A percentile compares a stretch with the other conserved stretches of the same genome.
These are phyloP conservation scores for Abscondita cerata DNA, from an alignment of 2,888 invertebrate species.

Conservation along the genomic window DNA sequence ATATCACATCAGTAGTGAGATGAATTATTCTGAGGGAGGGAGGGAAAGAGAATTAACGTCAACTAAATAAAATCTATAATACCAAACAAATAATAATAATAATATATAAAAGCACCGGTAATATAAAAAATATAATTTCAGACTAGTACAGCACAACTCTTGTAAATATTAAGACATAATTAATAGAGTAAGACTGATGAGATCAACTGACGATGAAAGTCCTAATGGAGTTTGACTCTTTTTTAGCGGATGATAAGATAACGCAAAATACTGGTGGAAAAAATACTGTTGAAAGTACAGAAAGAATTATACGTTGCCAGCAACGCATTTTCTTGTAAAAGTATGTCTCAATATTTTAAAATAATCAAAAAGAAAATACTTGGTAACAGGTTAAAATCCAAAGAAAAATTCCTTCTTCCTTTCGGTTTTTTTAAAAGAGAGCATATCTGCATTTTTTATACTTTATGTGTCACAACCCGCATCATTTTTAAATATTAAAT, in stretches of 20 bases:
- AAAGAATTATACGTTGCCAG: no score
- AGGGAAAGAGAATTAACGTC: conserved; percentile 19
- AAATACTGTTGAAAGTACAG: no score
- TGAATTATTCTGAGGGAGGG: no score
- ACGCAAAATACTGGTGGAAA: no score
- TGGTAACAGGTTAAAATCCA: conserved; percentile 46
- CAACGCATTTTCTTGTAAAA: background rate
- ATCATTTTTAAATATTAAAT: conserved; percentile 50
- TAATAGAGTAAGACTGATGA: background rate
- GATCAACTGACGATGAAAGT: conserved; percentile 7
- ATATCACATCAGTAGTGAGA: conserved; percentile 39
- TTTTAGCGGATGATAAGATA: no score
- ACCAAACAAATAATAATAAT: conserved; percentile 31
- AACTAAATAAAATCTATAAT: conserved; percentile 30
- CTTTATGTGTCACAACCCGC: conserved; percentile 54
- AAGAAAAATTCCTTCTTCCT: conserved; percentile 47
- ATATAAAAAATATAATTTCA: conserved; percentile 44
- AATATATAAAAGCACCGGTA: conserved; percentile 43
- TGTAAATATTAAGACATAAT: conserved; percentile 22
- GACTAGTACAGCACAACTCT: conserved; percentile 49
- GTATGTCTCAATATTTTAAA: conserved; percentile 23
- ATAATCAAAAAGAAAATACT: conserved; percentile 32
- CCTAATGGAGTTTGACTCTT: no score
- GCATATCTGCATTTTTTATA: conserved; percentile 42
- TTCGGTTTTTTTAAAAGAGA: conserved; percentile 39